These are phyloP conservation scores for Lysiphlebus fabarum DNA, from an alignment of 1,140 invertebrate genomes.

Conservation along the genomic window DNA sequence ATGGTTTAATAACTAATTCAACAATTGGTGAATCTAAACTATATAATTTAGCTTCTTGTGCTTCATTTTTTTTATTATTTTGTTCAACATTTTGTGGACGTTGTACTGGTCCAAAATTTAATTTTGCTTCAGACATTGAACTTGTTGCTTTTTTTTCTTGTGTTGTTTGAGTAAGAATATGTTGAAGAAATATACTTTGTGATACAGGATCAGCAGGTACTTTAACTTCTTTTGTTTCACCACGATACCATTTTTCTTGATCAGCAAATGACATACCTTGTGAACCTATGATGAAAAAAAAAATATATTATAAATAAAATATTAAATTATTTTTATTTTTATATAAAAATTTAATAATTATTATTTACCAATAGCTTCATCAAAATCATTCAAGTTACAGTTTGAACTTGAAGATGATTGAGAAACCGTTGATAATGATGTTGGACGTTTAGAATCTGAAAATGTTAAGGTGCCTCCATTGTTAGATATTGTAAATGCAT, in stretches of 20 bases:
- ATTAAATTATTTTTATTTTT: neutral
- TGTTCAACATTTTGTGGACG: constrained; percentile 38
- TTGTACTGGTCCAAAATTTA: constrained; percentile 47
- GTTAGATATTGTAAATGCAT: no score
- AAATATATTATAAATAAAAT: neutral
- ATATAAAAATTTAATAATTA: no score
- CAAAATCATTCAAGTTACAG: no score
- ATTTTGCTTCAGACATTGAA: constrained; percentile 44
- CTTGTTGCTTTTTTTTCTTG: constrained; percentile 2
- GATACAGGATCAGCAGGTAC: constrained; percentile 52
- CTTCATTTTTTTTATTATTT: constrained; percentile 33
- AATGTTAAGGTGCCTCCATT: no score
- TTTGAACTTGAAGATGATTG: no score
- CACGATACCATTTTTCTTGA: constrained; percentile 16
- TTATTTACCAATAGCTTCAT: no score
- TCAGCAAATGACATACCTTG: constrained; percentile 11
- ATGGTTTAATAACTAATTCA: constrained; percentile 38
- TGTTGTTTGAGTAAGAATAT: constrained; percentile 26
- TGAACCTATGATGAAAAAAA: neutral
- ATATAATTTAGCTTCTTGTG: constrained; percentile 52
- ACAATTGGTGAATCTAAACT: constrained; percentile 49
- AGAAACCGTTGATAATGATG: no score
- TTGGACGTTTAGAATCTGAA: no score
- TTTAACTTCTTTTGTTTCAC: neutral
- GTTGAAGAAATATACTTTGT: constrained; percentile 45